phyloP scores from a whole-genome alignment of 2,113 vertebrate species.

The Pseudopipra pipra region DNA sequence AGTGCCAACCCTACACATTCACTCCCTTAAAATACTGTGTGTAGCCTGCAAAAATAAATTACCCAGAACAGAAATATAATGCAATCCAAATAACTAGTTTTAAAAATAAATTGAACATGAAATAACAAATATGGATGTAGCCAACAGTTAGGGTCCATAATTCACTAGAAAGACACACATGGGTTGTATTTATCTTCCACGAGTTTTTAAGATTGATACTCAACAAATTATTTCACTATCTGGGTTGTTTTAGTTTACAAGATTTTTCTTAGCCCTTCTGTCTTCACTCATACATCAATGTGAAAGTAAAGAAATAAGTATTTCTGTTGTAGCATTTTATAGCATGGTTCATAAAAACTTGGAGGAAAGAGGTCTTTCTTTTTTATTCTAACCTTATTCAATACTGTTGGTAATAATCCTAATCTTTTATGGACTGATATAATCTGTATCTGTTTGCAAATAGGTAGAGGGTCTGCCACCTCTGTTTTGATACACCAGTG shows the following conservation, averaged over 20 bases:
- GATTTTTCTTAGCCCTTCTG: constrained; percentile 26
- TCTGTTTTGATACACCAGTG: not conserved
- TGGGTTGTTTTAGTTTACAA: constrained; percentile 26
- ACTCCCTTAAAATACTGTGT: not conserved
- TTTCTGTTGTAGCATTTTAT: not conserved
- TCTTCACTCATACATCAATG: constrained; percentile 25
- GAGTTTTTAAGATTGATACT: constrained; percentile 44
- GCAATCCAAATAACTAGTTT: constrained; percentile 36
- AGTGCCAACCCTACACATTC: not conserved
- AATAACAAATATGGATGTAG: constrained; percentile 58
- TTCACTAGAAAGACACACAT: constrained; percentile 55
- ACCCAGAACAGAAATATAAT: constrained; percentile 19
- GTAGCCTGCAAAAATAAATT: constrained; percentile 20
- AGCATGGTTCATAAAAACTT: not conserved
- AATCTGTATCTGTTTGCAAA: not conserved
- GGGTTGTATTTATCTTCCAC: constrained; percentile 57
- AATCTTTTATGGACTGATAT: not conserved
- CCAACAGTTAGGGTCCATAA: constrained; percentile 19
- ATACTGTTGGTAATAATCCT: not conserved
- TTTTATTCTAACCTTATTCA: not conserved
- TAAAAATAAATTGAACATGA: constrained; percentile 59
- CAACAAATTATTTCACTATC: constrained; percentile 30
- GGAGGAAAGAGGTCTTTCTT: not conserved
- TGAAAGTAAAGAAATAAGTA: constrained; percentile 9
- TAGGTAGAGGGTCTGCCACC: not conserved